Base-by-base conservation (phyloP, 2,113 vertebrate species). In the Cheilinus undulatus region DNA sequence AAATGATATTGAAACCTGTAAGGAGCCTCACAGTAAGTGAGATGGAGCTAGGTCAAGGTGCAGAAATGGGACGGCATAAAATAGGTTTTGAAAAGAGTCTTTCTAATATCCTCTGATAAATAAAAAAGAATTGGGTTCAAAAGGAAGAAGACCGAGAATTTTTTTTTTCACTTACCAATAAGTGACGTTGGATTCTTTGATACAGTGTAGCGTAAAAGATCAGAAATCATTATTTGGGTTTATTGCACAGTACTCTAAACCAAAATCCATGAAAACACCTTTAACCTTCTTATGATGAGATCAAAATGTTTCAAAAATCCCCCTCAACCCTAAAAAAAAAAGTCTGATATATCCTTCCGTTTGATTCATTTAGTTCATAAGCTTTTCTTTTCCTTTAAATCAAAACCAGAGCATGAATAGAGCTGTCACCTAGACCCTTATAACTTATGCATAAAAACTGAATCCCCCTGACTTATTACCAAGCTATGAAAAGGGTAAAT, bases 381-480 rank as follows among this genome's bases (percentile, higher is more conserved):
- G 0, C 36, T 56, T 30, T 53, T n/a, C 53, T 46, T 51, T 63
- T 6, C 9, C 14, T 17, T 34, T 22, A n/a, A n/a, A 15, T 52
- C 8, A 70, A 51, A 52, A 45, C 34, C 22, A 63, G 45, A 57
- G n/a, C 26, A 20, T 32, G 49, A 64, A 56, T 20, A 13, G 5
- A 1, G 3, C 28, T 51, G 45, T 69, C 64, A 54, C 62, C 10
- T 19, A 27, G 38, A 65, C 22, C 8, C 56, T 65, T 45, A 69
- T 4, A 65, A 69, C 43, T 0, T 24, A 74, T 17, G 3, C 34
- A 57, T 76, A 9, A 30, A 66, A 72, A 42, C 46, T 2, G 4
- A 57, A 40, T 68, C 68, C 38, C 43, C 11, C 32, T 19, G n/a
- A 40, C 53, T 65, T 74, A 78, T 83, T 74, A 56, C 40, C 65